These are phyloP conservation scores for Canis aureus DNA, from an alignment of 2,113 vertebrate genomes.

Conservation along the genomic window DNA sequence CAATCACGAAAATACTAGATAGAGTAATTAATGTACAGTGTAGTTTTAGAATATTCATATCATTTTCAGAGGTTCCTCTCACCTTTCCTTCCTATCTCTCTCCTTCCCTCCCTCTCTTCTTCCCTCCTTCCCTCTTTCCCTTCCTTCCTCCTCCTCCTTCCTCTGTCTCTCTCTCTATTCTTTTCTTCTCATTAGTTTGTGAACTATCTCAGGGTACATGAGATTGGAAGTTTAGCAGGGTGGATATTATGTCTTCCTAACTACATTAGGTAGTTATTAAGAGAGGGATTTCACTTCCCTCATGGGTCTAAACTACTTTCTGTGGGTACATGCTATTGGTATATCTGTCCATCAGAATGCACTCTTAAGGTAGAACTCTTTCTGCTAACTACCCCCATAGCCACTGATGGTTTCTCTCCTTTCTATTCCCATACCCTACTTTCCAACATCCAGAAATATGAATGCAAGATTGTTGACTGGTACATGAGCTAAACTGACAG, in stretches of 20 bases:
- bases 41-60: neutral
- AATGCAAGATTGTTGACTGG: neutral
- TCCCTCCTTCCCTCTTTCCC: fast-evolving
- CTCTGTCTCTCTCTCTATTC: neutral
- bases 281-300: neutral
- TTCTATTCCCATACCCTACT: neutral
- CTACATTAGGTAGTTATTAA: neutral
- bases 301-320: neutral
- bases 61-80: neutral
- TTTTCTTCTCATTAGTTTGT: neutral
- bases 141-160: too few relatives aligned
- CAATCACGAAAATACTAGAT: neutral
- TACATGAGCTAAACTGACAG: slow-evolving; percentile 55
- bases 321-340: neutral
- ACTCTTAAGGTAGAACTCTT: neutral
- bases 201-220: neutral
- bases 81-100: fast-evolving
- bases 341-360: neutral
- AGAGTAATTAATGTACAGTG: neutral
- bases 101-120: fast-evolving
- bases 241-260: neutral
- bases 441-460: neutral
- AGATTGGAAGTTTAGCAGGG: neutral
- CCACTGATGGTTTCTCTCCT: neutral
- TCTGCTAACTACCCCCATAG: neutral